A percentile compares a stretch with the other conserved stretches of the same genome.
phyloP scores from a whole-genome alignment of 2,113 vertebrate species.

The Toxostoma redivivum region DNA sequence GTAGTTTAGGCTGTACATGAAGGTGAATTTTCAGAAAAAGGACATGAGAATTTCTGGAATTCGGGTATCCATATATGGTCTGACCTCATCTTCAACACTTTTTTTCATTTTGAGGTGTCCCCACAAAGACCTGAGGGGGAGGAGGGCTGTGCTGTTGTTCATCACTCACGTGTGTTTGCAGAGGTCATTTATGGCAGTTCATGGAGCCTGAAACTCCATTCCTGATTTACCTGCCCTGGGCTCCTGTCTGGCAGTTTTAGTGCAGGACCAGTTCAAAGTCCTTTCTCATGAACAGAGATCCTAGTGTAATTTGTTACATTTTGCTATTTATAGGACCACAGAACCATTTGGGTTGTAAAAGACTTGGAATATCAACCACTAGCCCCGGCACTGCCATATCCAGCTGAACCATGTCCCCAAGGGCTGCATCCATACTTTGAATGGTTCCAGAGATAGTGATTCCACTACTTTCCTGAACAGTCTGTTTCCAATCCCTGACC shows the following conservation, averaged over 20 bases:
- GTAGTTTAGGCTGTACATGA: neutral
- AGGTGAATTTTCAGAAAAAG: neutral
- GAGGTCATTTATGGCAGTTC: neutral
- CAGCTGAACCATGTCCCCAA: neutral
- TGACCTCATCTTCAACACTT: neutral
- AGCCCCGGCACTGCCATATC: neutral
- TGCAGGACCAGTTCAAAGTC: neutral
- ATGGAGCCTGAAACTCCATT: neutral
- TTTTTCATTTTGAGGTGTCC: neutral
- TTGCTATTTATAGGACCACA: neutral
- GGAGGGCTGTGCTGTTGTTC: neutral
- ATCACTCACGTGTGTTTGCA: rapidly evolving
- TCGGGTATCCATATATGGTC: rapidly evolving
- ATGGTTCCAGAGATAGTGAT: neutral
- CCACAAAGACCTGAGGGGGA: neutral
- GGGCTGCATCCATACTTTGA: neutral
- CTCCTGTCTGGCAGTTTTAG: neutral
- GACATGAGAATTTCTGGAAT: neutral
- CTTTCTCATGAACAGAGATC: neutral
- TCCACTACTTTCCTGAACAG: neutral
- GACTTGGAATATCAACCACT: neutral
- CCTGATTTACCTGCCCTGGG: neutral
- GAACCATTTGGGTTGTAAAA: neutral
- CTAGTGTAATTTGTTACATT: neutral
- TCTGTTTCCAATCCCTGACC: neutral